Conservation (phyloP, 1,140 invertebrate genomes). For the Zaprionus kolodkinae region DNA sequence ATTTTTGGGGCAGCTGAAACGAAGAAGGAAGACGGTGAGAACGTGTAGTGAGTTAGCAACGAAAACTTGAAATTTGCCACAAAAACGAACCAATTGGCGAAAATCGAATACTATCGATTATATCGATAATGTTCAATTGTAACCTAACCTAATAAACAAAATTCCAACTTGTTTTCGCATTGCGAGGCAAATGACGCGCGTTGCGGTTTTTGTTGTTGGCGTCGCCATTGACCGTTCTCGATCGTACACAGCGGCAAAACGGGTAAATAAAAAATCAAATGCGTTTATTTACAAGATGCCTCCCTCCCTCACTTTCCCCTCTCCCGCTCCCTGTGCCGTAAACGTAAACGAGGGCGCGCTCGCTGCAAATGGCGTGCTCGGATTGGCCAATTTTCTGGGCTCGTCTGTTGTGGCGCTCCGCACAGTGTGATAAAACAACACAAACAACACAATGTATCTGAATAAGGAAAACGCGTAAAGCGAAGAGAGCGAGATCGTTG, state of each 20-base stretch:
- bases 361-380: constrained; percentile 40
- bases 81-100: not conserved
- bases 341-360: constrained; percentile 34
- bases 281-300: constrained; percentile 40
- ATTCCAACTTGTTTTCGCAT: constrained; percentile 40
- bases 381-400: constrained; percentile 75
- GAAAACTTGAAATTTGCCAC: constrained; percentile 25
- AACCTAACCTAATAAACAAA: constrained; percentile 24
- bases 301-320: not conserved
- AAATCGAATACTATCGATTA: not conserved
- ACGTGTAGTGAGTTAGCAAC: constrained; percentile 32
- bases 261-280: constrained; percentile 21
- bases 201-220: constrained; percentile 22
- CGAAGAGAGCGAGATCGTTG: constrained; percentile 26
- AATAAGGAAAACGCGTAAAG: constrained; percentile 29
- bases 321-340: not conserved
- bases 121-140: constrained; percentile 32
- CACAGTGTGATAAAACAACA: constrained; percentile 27
- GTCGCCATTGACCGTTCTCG: constrained; percentile 36
- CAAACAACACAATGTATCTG: not conserved
- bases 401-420: constrained; percentile 54
- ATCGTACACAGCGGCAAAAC: constrained; percentile 17
- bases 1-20: constrained; percentile 28
- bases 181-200: constrained; percentile 22
- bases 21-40: constrained; percentile 17